phyloP scores from a whole-genome alignment of 2,797 vertebrate species.

The Pipistrellus pipistrellus region DNA sequence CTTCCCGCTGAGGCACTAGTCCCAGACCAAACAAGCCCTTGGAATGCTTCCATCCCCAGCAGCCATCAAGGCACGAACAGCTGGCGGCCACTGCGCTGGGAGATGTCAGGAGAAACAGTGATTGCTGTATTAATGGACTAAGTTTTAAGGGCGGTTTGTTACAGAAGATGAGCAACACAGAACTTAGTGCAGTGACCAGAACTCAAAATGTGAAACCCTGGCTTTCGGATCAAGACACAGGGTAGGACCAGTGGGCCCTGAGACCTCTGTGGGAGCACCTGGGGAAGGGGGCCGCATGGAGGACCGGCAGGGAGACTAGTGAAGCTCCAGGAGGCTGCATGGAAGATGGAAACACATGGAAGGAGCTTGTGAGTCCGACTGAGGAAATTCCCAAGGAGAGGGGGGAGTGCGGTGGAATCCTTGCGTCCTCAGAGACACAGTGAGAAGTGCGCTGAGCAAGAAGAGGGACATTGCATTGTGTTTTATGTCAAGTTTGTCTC shows the following conservation, averaged over 20 bases:
- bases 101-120: background rate
- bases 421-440: background rate
- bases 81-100: background rate
- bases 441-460: background rate
- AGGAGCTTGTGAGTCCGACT: background rate
- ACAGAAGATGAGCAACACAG: background rate
- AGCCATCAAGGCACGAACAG: background rate
- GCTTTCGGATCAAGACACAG: background rate
- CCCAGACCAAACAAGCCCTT: too few relatives aligned
- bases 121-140: background rate
- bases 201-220: background rate
- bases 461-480: background rate
- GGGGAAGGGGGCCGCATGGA: background rate
- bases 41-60: accelerated
- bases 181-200: background rate
- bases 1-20: background rate
- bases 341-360: background rate
- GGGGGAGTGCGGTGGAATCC: background rate
- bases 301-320: background rate
- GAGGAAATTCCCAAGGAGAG: background rate
- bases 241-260: too few relatives aligned
- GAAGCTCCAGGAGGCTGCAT: background rate
- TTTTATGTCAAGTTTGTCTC: background rate
- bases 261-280: background rate
- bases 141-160: background rate